Conservation (phyloP, 2,797 vertebrate species). For the Prunella strophiata region DNA sequence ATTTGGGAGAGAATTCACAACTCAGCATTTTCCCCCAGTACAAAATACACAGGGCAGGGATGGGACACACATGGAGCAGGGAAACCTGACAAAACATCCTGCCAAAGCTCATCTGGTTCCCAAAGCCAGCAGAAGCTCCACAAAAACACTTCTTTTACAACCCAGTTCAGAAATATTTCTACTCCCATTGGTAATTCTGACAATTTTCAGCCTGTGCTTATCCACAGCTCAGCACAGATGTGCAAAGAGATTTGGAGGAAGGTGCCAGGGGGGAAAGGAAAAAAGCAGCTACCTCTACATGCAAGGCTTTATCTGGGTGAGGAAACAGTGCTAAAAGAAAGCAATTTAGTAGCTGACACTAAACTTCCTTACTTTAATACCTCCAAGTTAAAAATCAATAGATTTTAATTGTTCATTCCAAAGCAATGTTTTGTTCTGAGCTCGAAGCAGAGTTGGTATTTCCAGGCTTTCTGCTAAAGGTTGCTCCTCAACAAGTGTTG, state of each 20-base stretch:
- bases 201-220: not conserved
- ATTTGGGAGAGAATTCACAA: not conserved
- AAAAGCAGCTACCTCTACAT: not conserved
- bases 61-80: not conserved
- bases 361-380: constrained; percentile 27
- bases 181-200: not conserved
- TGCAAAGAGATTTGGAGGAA: not conserved
- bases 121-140: not conserved
- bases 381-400: constrained; percentile 3
- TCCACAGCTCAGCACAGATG: not conserved
- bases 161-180: not conserved
- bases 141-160: not conserved
- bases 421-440: not conserved
- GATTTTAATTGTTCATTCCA: constrained; percentile 29
- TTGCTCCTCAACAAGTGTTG: not conserved
- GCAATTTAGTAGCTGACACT: not conserved
- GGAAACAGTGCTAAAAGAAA: not conserved
- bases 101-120: not conserved
- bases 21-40: accelerated
- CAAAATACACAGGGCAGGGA: not conserved
- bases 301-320: not conserved
- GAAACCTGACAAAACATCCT: not conserved
- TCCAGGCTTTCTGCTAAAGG: not conserved
- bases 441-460: not conserved
- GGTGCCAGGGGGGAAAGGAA: not conserved